Conservation (phyloP, 2,797 vertebrate species). For the Molothrus ater region DNA sequence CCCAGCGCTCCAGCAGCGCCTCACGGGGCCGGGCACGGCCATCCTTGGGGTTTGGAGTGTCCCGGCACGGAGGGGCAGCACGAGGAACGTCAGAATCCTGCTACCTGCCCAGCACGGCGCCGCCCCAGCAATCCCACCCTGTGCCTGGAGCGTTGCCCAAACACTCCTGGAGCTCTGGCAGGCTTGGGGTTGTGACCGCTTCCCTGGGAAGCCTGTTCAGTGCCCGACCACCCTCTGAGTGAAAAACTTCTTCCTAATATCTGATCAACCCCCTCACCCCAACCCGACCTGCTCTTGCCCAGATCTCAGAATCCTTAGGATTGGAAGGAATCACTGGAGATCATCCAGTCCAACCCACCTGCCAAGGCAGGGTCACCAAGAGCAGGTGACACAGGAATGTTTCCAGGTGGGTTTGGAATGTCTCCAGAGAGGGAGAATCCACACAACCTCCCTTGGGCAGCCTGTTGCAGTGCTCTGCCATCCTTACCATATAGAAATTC, state of each 20-base stretch:
- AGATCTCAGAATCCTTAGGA: background rate
- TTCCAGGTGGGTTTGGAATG: background rate
- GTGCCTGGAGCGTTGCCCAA: background rate
- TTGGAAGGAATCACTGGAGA: background rate
- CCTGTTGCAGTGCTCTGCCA: background rate
- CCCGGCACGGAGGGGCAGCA: rapidly evolving
- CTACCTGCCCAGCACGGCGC: background rate
- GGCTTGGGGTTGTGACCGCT: background rate
- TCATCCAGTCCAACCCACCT: background rate
- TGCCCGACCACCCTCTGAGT: background rate
- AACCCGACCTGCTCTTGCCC: background rate
- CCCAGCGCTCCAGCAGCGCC: background rate
- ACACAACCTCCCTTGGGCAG: too few species aligned
- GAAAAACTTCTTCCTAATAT: background rate
- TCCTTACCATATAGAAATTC: background rate
- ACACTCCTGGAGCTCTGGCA: background rate
- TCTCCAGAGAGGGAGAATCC: background rate
- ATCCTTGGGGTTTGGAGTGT: rapidly evolving
- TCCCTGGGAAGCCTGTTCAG: background rate
- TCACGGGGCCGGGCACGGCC: rapidly evolving
- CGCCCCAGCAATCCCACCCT: background rate
- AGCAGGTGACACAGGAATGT: background rate
- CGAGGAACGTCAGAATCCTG: rapidly evolving
- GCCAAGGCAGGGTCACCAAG: background rate
- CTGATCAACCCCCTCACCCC: rapidly evolving